A percentile compares a stretch with the other conserved stretches of the same genome.
Evolutionary conservation across 2,797 vertebrate genomes (phyloP).

Genomic region (Gorsachius magnificus): DNA sequence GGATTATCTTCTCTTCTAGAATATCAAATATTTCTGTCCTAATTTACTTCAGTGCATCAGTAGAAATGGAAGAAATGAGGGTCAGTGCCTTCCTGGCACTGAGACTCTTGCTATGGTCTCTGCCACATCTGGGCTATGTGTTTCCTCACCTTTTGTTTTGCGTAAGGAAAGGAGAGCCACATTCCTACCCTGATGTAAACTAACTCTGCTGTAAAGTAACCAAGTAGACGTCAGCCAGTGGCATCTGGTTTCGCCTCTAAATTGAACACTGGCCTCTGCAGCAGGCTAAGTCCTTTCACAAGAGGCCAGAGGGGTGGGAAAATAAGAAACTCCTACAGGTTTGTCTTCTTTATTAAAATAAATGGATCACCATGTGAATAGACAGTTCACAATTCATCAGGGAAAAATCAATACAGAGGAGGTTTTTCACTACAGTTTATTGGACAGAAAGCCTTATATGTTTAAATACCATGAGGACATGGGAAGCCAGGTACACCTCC

Average conservation of each 20-base stretch:
- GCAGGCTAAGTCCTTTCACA: slow-evolving; percentile 9
- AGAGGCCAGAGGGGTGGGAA: slow-evolving; percentile 29
- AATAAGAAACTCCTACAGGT: slow-evolving; percentile 43
- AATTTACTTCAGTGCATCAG: neutral
- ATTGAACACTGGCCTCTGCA: neutral
- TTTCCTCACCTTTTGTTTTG: neutral
- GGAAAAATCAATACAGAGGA: slow-evolving; percentile 51
- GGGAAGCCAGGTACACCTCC: slow-evolving; percentile 70
- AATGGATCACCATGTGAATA: slow-evolving; percentile 56
- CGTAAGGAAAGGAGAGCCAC: neutral
- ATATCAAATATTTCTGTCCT: neutral
- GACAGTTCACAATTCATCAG: slow-evolving; percentile 62
- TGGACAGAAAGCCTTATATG: slow-evolving; percentile 53
- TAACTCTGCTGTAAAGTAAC: neutral
- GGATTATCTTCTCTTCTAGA: neutral
- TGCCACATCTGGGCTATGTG: neutral
- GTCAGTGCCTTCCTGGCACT: neutral
- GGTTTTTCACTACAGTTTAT: slow-evolving; percentile 48
- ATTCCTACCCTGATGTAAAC: neutral
- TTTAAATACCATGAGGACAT: slow-evolving; percentile 58
- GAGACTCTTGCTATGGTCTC: neutral
- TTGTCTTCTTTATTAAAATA: slow-evolving; percentile 68
- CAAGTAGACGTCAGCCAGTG: slow-evolving; percentile 1
- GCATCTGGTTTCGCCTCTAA: slow-evolving; percentile 17
- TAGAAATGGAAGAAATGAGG: neutral